These are phyloP conservation scores for Erithacus rubecula DNA, from an alignment of 2,797 vertebrate genomes.

Conservation along the genomic window DNA sequence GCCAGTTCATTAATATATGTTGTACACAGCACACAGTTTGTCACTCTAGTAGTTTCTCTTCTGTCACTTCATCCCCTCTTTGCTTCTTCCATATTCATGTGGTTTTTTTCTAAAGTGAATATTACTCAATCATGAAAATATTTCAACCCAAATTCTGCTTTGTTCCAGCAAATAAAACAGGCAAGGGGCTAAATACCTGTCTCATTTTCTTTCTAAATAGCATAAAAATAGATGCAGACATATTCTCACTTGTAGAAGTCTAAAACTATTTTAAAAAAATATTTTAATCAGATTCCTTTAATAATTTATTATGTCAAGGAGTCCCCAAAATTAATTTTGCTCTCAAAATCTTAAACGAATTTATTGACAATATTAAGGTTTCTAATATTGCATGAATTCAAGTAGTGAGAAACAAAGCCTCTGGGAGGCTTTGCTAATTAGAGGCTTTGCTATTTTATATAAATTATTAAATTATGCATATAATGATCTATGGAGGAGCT, in stretches of 20 bases:
- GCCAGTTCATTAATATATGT: not conserved
- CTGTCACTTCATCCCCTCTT: not conserved
- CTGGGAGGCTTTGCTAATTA: conserved; percentile 47
- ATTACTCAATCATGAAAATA: not conserved
- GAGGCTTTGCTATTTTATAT: conserved; percentile 9
- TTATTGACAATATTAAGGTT: conserved; percentile 52
- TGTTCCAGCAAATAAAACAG: not conserved
- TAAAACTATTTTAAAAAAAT: not conserved
- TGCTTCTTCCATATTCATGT: not conserved
- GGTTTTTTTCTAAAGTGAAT: not conserved
- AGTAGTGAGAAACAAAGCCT: conserved; percentile 7
- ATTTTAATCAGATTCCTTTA: not conserved
- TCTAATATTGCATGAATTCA: conserved; percentile 42
- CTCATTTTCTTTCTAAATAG: not conserved
- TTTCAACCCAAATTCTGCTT: not conserved
- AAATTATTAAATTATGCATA: conserved; percentile 11
- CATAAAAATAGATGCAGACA: not conserved
- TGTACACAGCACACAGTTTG: not conserved
- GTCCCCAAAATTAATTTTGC: conserved; percentile 33
- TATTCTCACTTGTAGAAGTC: not conserved
- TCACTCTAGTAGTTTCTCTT: not conserved
- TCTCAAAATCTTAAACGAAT: conserved; percentile 33
- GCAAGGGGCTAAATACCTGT: not conserved
- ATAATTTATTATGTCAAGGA: conserved; percentile 19
- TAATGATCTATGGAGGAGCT: conserved; percentile 5